phyloP scores from a whole-genome alignment of 2,113 vertebrate species.

The Oreochromis spilurus region DNA sequence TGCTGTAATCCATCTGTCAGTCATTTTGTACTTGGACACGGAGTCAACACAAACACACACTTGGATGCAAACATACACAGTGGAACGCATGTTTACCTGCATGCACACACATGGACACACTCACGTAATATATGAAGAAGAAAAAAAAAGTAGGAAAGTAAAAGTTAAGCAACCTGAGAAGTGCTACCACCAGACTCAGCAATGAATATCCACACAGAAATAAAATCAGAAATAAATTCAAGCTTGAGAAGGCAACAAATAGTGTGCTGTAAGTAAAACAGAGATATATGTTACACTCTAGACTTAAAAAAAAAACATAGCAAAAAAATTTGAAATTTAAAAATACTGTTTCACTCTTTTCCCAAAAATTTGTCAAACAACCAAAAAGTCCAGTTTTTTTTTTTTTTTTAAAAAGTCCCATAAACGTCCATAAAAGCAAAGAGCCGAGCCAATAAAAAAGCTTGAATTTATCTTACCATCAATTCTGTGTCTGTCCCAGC shows the following conservation, averaged over 20 bases:
- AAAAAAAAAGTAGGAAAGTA: background rate
- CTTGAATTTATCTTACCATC: constrained; percentile 69
- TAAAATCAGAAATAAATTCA: background rate
- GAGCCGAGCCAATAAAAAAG: background rate
- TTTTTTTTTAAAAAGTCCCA: no score
- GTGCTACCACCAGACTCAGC: background rate
- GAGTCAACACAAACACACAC: constrained; percentile 40
- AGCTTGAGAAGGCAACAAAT: background rate
- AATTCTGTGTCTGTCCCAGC: constrained; percentile 70
- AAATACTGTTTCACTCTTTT: background rate
- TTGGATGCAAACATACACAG: constrained; percentile 45
- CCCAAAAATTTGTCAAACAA: background rate
- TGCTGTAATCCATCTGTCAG: constrained; percentile 53
- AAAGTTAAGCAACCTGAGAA: constrained; percentile 9
- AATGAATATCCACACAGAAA: background rate
- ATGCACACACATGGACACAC: background rate
- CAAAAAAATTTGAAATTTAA: background rate
- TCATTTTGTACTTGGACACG: constrained; percentile 40
- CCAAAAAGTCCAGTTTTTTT: background rate
- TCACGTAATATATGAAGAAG: background rate
- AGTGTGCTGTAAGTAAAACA: background rate
- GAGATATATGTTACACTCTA: background rate
- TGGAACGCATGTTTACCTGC: constrained; percentile 2
- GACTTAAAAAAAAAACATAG: background rate
- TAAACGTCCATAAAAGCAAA: background rate